phyloP scores from a whole-genome alignment of 2,888 invertebrate species.

The Athetis lepigone region DNA sequence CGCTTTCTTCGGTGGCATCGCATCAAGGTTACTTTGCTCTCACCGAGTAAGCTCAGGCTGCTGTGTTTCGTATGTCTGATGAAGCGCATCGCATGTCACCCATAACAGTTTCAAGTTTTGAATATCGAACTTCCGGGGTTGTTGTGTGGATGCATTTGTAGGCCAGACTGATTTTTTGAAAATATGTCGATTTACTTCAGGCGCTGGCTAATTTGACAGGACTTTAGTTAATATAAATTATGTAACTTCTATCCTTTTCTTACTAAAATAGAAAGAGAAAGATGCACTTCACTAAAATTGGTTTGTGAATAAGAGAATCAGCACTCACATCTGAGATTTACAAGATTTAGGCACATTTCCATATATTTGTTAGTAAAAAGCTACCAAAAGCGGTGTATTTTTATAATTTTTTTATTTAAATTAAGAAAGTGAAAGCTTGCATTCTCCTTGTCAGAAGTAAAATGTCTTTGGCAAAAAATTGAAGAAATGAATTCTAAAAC shows the following conservation, averaged over 20 bases:
- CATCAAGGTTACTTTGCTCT: conserved; percentile 84
- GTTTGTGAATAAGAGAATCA: too few relatives aligned
- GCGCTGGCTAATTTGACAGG: too few relatives aligned
- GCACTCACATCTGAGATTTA: too few relatives aligned
- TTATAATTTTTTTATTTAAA: conserved; percentile 22
- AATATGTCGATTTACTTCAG: too few relatives aligned
- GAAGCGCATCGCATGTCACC: conserved; percentile 69
- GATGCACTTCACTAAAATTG: too few relatives aligned
- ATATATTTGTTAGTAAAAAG: background rate
- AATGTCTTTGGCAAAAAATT: conserved; percentile 32
- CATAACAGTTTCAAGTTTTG: conserved; percentile 70
- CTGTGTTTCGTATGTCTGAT: conserved; percentile 69
- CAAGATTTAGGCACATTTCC: too few relatives aligned
- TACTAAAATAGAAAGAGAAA: too few relatives aligned
- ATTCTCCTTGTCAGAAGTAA: conserved; percentile 7
- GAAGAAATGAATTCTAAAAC: conserved; percentile 44
- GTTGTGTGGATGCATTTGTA: conserved; percentile 37
- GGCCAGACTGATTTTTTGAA: too few relatives aligned
- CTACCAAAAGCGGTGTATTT: background rate
- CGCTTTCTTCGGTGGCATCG: conserved; percentile 86
- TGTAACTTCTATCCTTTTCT: too few relatives aligned
- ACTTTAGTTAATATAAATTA: too few relatives aligned
- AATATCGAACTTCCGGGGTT: conserved; percentile 49
- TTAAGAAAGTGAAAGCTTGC: conserved; percentile 49
- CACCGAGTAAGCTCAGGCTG: conserved; percentile 72